These are phyloP conservation scores for Centropyge bicolor DNA, from an alignment of 2,797 vertebrate genomes.

Conservation along the genomic window DNA sequence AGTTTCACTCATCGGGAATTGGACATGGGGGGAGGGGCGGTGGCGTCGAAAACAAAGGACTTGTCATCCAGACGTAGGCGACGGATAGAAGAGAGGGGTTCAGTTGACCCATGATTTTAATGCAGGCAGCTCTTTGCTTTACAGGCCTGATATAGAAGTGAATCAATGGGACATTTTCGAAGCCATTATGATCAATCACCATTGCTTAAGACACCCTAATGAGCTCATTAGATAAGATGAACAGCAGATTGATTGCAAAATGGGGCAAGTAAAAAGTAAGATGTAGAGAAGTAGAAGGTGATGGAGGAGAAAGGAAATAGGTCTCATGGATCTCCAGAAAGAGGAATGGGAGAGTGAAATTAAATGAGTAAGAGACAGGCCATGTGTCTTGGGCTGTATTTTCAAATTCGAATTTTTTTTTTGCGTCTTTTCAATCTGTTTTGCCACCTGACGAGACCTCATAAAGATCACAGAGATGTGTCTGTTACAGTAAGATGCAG, in stretches of 20 bases:
- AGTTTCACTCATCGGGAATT: constrained; percentile 27
- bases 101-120: constrained; percentile 59
- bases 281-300: constrained; percentile 75
- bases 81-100: constrained; percentile 36
- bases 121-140: constrained; percentile 59
- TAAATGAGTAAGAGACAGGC: constrained; percentile 63
- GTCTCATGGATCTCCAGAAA: constrained; percentile 74
- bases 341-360: constrained; percentile 63
- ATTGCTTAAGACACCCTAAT: constrained; percentile 81
- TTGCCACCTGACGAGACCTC: constrained; percentile 5
- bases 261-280: constrained; percentile 75
- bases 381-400: constrained; percentile 43
- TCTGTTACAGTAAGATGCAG: constrained; percentile 4
- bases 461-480: neutral
- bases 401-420: constrained; percentile 22
- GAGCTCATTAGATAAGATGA: constrained; percentile 82
- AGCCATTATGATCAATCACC: constrained; percentile 82
- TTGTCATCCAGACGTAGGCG: constrained; percentile 18
- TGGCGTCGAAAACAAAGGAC: constrained; percentile 54
- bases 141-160: constrained; percentile 72
- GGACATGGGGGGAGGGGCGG: constrained; percentile 23
- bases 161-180: constrained; percentile 75
- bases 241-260: constrained; percentile 81
- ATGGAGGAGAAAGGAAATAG: constrained; percentile 83
- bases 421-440: constrained; percentile 21